Evolutionary conservation across 2,797 vertebrate species (phyloP).

Genomic region (Sebastes vulpes): DNA sequence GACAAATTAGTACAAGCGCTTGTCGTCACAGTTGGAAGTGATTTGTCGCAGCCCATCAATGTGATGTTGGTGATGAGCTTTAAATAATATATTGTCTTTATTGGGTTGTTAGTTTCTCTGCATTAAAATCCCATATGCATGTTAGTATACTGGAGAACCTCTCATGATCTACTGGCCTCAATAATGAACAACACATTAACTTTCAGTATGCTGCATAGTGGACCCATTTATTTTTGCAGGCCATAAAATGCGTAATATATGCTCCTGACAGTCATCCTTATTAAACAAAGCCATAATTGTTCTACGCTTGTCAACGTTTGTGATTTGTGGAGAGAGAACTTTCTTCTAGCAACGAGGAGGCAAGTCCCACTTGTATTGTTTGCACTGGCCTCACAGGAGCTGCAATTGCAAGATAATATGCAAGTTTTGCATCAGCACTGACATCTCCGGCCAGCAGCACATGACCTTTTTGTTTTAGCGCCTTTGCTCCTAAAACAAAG

Average conservation of each 20-base stretch:
- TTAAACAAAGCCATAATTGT: slow-evolving; percentile 38
- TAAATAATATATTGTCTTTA: not conserved
- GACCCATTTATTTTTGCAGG: slow-evolving; percentile 19
- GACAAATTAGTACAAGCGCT: not conserved
- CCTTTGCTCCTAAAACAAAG: slow-evolving; percentile 37
- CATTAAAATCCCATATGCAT: not conserved
- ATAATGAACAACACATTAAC: slow-evolving; percentile 34
- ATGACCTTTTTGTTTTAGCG: slow-evolving; percentile 58
- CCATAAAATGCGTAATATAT: slow-evolving; percentile 25
- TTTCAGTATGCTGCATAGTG: not conserved
- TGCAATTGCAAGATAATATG: slow-evolving; percentile 55
- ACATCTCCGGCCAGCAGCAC: slow-evolving; percentile 48
- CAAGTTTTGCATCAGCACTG: slow-evolving; percentile 73
- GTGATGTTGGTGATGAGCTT: not conserved
- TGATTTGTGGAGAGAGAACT: slow-evolving; percentile 20
- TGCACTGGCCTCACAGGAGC: slow-evolving; percentile 14
- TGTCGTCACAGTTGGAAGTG: not conserved
- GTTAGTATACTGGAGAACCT: not conserved
- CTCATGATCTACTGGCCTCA: not conserved
- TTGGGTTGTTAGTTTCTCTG: not conserved
- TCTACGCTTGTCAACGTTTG: slow-evolving; percentile 15
- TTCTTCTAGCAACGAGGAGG: slow-evolving; percentile 3
- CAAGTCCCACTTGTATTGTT: slow-evolving; percentile 1
- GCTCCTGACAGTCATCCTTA: slow-evolving; percentile 1
- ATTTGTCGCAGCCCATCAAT: not conserved